Evolutionary conservation across 2,888 invertebrate genomes (phyloP).

Genomic region (Troides helena): DNA sequence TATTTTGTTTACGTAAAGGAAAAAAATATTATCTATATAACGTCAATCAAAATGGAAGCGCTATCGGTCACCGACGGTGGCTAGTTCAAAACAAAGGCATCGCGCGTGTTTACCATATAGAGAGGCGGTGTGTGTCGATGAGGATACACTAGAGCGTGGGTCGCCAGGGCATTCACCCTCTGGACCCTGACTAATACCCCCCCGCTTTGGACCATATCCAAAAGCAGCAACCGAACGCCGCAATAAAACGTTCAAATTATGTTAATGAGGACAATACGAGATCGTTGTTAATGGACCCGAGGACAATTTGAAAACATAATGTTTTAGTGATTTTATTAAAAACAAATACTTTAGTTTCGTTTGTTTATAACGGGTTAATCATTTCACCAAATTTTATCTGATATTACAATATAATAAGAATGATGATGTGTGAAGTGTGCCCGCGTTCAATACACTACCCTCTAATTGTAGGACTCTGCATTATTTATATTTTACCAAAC

Average conservation of each 20-base stretch:
- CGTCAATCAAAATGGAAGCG: slow-evolving; percentile 1
- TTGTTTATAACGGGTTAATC: no score
- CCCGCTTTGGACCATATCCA: slow-evolving; percentile 61
- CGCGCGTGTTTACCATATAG: slow-evolving; percentile 31
- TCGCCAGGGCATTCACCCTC: slow-evolving; percentile 63
- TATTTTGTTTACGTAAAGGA: neutral
- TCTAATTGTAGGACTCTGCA: no score
- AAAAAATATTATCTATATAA: neutral
- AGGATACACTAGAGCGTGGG: slow-evolving; percentile 53
- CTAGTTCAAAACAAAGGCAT: slow-evolving; percentile 15
- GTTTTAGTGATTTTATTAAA: no score
- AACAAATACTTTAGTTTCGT: no score
- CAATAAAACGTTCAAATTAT: slow-evolving; percentile 20
- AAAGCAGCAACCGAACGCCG: slow-evolving; percentile 46
- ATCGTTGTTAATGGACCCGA: neutral
- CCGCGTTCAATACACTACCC: no score
- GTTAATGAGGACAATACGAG: slow-evolving; percentile 14
- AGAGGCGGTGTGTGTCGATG: slow-evolving; percentile 30
- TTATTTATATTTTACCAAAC: no score
- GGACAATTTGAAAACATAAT: no score
- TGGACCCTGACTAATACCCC: slow-evolving; percentile 54
- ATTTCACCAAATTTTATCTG: no score
- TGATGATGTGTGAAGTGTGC: no score
- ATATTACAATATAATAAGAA: no score
- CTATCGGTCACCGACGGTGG: slow-evolving; percentile 2